These are phyloP conservation scores for Phasianus colchicus DNA, from an alignment of 2,113 vertebrate genomes.

Conservation along the genomic window DNA sequence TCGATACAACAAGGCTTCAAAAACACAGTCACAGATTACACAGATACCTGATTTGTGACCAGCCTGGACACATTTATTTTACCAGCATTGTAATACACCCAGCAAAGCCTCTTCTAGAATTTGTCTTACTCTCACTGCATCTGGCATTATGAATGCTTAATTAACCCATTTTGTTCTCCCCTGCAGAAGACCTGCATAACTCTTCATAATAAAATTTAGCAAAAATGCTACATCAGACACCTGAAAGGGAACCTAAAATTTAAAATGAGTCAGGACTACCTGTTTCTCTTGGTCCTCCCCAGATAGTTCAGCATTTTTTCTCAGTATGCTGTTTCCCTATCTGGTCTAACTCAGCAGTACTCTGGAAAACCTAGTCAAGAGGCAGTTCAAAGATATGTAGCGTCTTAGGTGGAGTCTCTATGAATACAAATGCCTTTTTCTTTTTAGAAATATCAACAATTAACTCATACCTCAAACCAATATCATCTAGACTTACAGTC, in stretches of 20 bases:
- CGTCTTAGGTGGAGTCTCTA: background rate
- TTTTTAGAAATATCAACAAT: background rate
- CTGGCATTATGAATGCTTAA: background rate
- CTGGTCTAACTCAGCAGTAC: background rate
- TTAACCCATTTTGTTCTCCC: background rate
- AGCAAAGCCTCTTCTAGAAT: background rate
- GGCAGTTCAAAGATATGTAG: background rate
- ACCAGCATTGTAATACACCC: background rate
- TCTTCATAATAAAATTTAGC: background rate
- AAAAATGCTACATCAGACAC: background rate
- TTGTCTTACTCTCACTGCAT: background rate
- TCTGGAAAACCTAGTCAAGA: background rate
- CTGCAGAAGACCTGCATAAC: background rate
- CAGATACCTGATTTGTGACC: constrained; percentile 38
- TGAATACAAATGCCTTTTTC: background rate
- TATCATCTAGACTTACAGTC: background rate
- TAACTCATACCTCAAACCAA: background rate
- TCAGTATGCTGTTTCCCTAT: background rate
- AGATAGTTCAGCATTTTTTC: background rate
- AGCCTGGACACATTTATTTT: constrained; percentile 7
- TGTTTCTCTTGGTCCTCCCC: background rate
- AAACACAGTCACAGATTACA: background rate
- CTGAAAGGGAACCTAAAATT: background rate
- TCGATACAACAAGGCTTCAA: constrained; percentile 18
- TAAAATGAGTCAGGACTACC: background rate